Percentiles rank a stretch among this genome's conserved stretches.
Conservation (phyloP, 2,888 invertebrate species). For the Tuberolachnus salignus region DNA sequence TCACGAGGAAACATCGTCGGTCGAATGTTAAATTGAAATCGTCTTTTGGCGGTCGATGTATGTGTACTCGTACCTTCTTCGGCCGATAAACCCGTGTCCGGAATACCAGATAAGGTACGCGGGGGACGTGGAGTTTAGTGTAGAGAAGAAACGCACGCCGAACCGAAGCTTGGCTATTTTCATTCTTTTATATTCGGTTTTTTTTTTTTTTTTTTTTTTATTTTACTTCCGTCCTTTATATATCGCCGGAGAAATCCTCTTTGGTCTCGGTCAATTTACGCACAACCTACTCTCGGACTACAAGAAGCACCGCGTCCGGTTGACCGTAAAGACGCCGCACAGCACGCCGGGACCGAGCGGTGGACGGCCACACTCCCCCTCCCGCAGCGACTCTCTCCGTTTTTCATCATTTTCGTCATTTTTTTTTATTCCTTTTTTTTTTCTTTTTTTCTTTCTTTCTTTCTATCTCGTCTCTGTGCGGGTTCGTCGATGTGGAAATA, state of each 20-base stretch:
- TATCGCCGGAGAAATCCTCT: slow-evolving; percentile 37
- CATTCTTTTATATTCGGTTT: slow-evolving; percentile 5
- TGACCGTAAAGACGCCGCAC: slow-evolving; percentile 50
- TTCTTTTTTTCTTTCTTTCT: too few relatives aligned
- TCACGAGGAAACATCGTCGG: slow-evolving; percentile 52
- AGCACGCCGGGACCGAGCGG: too few relatives aligned
- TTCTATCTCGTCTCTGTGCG: too few relatives aligned
- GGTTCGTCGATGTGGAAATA: slow-evolving; percentile 28
- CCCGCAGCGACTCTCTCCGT: slow-evolving; percentile 10
- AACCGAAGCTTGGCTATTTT: slow-evolving; percentile 37
- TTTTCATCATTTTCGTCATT: background rate
- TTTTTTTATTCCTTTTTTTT: background rate
- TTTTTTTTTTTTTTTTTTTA: slow-evolving; percentile 13
- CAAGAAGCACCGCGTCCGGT: slow-evolving; percentile 30
- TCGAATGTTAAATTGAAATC: slow-evolving; percentile 57
- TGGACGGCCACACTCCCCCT: background rate
- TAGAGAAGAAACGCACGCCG: slow-evolving; percentile 13
- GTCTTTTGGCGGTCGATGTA: slow-evolving; percentile 13
- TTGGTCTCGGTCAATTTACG: slow-evolving; percentile 56
- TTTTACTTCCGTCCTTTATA: slow-evolving; percentile 34
- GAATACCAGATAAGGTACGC: slow-evolving; percentile 49
- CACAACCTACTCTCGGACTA: slow-evolving; percentile 34
- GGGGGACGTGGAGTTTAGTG: background rate
- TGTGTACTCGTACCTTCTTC: slow-evolving; percentile 19
- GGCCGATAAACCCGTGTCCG: slow-evolving; percentile 51